Evolutionary conservation across 1,140 invertebrate species (phyloP), one percentile per base, ranked within the genome.

Genomic region (Drosophila ironensis): DNA sequence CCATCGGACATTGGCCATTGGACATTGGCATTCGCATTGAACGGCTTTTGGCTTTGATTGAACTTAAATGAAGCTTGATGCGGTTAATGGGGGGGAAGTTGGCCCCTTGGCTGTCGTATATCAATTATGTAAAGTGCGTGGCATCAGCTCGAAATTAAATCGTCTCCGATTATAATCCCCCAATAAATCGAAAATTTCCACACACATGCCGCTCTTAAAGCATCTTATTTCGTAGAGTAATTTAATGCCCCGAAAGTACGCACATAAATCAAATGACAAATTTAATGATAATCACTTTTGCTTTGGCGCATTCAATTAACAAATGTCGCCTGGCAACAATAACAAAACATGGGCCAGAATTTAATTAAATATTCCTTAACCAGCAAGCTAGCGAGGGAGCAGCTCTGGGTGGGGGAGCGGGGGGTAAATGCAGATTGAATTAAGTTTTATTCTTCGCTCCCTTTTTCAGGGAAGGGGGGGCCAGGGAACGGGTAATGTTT

Each of bases 251-350:
- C 17, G 4, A 53, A 30, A 61, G 47, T 38, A 50, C 22, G 42
- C 44, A 24, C 53, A 82, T 77, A 82, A 84, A 81, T 81, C 72
- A 81, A 60, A 77, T 47, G 71, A 68, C 76, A 71, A 80, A 67
- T 45, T 66, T 66, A 67, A 76, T 59, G 78, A 77, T 84, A 82
- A 82, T 82, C 78, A 84, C 52, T 44, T 69, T 59, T 51, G 41
- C 56, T 33, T 46, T 35, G 35, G 37, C 53, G 81, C 66, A 63
- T 81, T 81, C 72, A 81, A 81, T 81, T 81, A 77, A 44, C 51
- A 42, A 63, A 69, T 77, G 63, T 80, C 72, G 77, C 71, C 72
- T 17, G 63, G 25, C 50, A 67, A 30, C 61, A 68, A 54, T 46
- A 50, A 30, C 60, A 70, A 71, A 24, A 56, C 24, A 24, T 20